Evolutionary conservation across 2,888 invertebrate species (phyloP), one percentile per base, ranked within the genome.

Genomic region (Platycnemis pennipes): DNA sequence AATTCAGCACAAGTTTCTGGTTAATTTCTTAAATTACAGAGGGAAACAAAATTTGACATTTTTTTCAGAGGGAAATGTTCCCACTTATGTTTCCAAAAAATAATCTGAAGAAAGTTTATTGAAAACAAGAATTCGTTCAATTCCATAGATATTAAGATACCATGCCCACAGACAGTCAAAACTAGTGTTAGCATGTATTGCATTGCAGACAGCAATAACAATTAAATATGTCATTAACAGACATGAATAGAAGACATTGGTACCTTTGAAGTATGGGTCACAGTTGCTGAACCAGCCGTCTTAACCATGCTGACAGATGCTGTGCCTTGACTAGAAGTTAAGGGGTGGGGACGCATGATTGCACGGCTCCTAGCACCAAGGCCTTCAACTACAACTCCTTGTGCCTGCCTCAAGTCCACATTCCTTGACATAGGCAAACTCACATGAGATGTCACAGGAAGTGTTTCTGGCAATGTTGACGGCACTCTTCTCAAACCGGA

Each of bases 291-390:
- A 26, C 44, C 44, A 7, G 63, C 56, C 42, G 69, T 44, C 63
- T 91, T 91, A 0, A 63, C 44, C 44, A 91, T 44, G 69, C 63
- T n/a, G 37, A 37, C 63, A 56, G 91, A 45, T 44, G 63, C 63
- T 22, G 63, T 37, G 26, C 91, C 63, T 63, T 91, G 91, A 91
- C 63, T 91, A 44, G 91, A 91, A 4, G 91, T 63, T 63, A 63
- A 8, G n/a, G 91, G 37, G n/a, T 44, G 63, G 44, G 91, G n/a
- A 13, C 91, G 56, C 2, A 63, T 44, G 44, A 91, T 91, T 63
- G 91, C 63, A 63, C 91, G 91, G 91, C 91, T 91, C 69, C 91
- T 44, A 44, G 91, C 91, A 56, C 91, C 91, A 16, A 91, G 63
- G 7, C 91, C 91, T 45, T 91, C 91, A 56, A 91, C 91, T 26